These are phyloP conservation scores for Thinocorus orbignyianus DNA, from an alignment of 2,113 vertebrate genomes.

Conservation along the genomic window DNA sequence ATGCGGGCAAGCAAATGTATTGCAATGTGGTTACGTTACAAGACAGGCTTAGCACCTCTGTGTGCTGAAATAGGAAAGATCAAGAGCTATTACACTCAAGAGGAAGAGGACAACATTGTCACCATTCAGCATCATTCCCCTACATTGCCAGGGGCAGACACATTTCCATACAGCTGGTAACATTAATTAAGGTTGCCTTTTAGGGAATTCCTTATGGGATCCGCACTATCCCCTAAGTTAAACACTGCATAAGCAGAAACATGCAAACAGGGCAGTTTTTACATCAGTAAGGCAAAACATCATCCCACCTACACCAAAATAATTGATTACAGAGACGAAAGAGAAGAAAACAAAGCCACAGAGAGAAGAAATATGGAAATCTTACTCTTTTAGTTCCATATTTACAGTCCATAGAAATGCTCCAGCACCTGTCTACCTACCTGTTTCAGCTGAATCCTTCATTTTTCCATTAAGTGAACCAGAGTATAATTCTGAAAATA, in stretches of 20 bases:
- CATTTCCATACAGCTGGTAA: constrained; percentile 17
- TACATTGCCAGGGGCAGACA: not conserved
- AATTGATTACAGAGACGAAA: not conserved
- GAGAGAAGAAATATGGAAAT: not conserved
- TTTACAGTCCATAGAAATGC: not conserved
- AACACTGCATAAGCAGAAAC: not conserved
- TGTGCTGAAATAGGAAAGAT: not conserved
- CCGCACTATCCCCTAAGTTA: not conserved
- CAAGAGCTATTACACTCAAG: not conserved
- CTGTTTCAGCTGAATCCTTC: not conserved
- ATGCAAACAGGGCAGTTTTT: not conserved
- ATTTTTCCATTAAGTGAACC: not conserved
- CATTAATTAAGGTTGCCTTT: constrained; percentile 46
- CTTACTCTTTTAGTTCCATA: not conserved
- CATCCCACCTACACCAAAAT: not conserved
- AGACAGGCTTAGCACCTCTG: not conserved
- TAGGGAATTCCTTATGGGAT: constrained; percentile 29
- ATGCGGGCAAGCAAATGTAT: not conserved
- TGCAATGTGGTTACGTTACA: not conserved
- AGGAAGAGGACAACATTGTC: not conserved
- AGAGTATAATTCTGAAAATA: not conserved
- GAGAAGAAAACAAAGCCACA: not conserved
- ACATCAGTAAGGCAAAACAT: not conserved
- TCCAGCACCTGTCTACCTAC: not conserved
- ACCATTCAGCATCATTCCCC: not conserved